These are phyloP conservation scores for Helarctos malayanus DNA, from an alignment of 2,797 vertebrate species.

Conservation along the genomic window DNA sequence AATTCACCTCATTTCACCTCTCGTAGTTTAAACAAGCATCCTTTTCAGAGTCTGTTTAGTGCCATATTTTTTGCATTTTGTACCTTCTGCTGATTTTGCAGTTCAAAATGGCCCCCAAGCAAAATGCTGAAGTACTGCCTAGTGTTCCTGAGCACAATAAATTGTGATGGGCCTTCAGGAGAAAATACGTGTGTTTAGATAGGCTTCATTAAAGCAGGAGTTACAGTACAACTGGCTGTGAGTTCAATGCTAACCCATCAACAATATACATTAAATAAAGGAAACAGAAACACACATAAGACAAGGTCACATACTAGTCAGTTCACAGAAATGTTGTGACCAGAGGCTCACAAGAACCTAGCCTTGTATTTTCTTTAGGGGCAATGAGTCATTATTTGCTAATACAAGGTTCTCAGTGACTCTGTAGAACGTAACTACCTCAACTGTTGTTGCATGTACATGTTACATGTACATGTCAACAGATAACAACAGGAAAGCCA, in stretches of 20 bases:
- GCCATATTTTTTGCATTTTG: neutral
- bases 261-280: neutral
- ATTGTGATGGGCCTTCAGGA: neutral
- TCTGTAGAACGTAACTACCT: neutral
- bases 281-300: constrained; percentile 28
- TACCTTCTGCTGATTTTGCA: neutral
- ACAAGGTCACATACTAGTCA: neutral
- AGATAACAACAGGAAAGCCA: neutral
- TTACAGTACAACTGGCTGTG: neutral
- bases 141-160: neutral
- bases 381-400: neutral
- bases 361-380: neutral
- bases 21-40: neutral
- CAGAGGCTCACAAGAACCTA: neutral
- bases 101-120: neutral
- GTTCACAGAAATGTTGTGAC: neutral
- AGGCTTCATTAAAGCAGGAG: neutral
- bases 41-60: neutral
- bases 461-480: neutral
- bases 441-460: neutral
- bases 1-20: neutral
- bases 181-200: neutral
- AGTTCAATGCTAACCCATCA: neutral
- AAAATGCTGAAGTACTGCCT: neutral
- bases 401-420: neutral